Base-by-base conservation (phyloP, 2,888 invertebrate genomes). In the Nymphalis c-album region DNA sequence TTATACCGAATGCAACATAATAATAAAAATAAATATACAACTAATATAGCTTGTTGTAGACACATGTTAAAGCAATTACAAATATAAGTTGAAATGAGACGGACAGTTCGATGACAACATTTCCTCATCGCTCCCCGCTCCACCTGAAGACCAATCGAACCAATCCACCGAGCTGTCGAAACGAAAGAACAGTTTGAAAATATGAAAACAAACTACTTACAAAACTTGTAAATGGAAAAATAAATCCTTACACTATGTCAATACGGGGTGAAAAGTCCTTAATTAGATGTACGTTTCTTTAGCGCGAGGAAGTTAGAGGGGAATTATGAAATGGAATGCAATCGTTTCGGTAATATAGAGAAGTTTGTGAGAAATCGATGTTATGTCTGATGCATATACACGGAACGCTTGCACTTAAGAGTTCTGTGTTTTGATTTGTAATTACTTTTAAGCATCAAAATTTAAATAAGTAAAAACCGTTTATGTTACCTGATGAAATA, bases 111-210 rank as follows among this genome's bases (percentile, higher is more conserved):
- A 26, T 13, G 7, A 22, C 18, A 17, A 45, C 46, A 59, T 47
- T n/a, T 17, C 2, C 16, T 22, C 20, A 35, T 60, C 71, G 68
- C 67, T 68, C 22, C 48, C 61, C 71, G 71, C 71, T 70, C 35
- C 53, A 63, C 64, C 26, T 71, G 10, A 59, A 55, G 45, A 26
- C 66, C 35, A 8, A 26, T 63, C 46, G 46, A 60, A 64, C 63
- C 67, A 59, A 67, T 61, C 64, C 65, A 60, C 48, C 69, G 64
- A 74, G 68, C 85, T 84, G 85, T 85, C 85, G 84, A 85, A 85
- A 76, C 77, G 77, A 84, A 87, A 87, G 85, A 86, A 88, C 84
- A 82, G 82, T 78, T 82, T 77, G 76, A 79, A 81, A 83, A 85
- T 84, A 82, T 80, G 76, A 71, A 71, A 71, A 69, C 69, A 71